These are phyloP conservation scores for Zophobas morio DNA, from an alignment of 1,140 invertebrate genomes.

Conservation along the genomic window DNA sequence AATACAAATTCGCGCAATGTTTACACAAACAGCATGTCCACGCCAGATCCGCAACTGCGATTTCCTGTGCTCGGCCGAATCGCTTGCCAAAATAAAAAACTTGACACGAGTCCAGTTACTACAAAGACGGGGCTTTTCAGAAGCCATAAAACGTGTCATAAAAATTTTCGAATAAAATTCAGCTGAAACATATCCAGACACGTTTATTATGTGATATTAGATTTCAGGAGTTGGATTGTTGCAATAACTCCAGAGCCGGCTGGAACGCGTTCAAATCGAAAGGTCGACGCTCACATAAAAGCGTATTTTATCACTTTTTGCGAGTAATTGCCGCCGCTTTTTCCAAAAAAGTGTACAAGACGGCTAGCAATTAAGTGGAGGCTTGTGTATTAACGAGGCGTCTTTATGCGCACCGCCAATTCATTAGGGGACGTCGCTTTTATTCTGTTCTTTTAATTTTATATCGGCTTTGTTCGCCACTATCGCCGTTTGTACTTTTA, in stretches of 20 bases:
- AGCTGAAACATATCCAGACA: slow-evolving; percentile 31
- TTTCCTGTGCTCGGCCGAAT: slow-evolving; percentile 5
- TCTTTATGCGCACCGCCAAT: slow-evolving; percentile 33
- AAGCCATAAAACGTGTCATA: slow-evolving; percentile 16
- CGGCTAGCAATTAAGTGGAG: slow-evolving; percentile 40
- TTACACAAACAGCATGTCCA: slow-evolving; percentile 18
- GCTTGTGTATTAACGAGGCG: slow-evolving; percentile 38
- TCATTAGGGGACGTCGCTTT: slow-evolving; percentile 32
- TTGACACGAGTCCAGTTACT: slow-evolving; percentile 15
- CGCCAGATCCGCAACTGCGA: background rate
- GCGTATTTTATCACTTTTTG: too few species aligned
- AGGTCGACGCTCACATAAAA: slow-evolving; percentile 3
- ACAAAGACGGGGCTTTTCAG: slow-evolving; percentile 20
- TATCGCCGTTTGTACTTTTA: slow-evolving; percentile 39
- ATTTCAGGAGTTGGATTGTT: slow-evolving; percentile 17
- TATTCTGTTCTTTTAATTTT: slow-evolving; percentile 37
- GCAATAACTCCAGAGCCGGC: slow-evolving; percentile 26
- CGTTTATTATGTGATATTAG: slow-evolving; percentile 33
- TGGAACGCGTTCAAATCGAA: slow-evolving; percentile 6
- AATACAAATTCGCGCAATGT: slow-evolving; percentile 17
- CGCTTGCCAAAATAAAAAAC: background rate
- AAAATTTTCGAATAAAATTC: slow-evolving; percentile 39
- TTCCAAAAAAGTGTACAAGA: too few species aligned
- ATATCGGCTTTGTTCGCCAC: slow-evolving; percentile 38
- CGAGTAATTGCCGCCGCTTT: too few species aligned